Conservation (phyloP, 2,888 invertebrate species). For the Bombylius discolor region DNA sequence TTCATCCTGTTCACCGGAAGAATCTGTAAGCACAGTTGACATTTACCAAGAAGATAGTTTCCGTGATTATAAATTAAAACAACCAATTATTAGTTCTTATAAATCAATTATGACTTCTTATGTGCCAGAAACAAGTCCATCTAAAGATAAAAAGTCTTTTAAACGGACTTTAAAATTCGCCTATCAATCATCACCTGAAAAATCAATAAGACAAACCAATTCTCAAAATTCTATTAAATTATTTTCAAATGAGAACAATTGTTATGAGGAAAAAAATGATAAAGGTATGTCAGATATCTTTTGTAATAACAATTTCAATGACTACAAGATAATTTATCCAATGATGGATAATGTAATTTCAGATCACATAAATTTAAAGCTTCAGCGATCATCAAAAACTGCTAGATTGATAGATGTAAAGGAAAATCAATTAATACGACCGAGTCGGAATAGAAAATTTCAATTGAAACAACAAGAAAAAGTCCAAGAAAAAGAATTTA, state of each 20-base stretch:
- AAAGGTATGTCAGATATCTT: background rate
- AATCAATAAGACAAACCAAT: too few species aligned
- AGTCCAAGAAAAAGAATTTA: background rate
- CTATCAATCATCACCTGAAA: too few species aligned
- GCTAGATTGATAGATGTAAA: background rate
- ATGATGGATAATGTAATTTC: background rate
- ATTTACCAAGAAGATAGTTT: background rate
- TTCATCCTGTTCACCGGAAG: background rate
- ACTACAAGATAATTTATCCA: background rate
- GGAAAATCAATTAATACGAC: background rate
- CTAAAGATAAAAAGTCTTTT: background rate
- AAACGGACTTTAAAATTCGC: background rate
- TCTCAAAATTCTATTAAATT: too few species aligned
- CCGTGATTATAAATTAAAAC: background rate
- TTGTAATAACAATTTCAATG: background rate
- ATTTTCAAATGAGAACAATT: too few species aligned
- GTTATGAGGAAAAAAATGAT: too few species aligned
- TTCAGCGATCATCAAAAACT: background rate
- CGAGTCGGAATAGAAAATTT: background rate
- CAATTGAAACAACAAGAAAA: background rate
- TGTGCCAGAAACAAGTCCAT: background rate
- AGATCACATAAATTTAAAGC: background rate
- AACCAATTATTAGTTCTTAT: background rate
- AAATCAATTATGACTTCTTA: background rate
- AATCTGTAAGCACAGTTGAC: background rate